Evolutionary conservation across 2,888 invertebrate genomes (phyloP).

Genomic region (Teleiodes luculella): DNA sequence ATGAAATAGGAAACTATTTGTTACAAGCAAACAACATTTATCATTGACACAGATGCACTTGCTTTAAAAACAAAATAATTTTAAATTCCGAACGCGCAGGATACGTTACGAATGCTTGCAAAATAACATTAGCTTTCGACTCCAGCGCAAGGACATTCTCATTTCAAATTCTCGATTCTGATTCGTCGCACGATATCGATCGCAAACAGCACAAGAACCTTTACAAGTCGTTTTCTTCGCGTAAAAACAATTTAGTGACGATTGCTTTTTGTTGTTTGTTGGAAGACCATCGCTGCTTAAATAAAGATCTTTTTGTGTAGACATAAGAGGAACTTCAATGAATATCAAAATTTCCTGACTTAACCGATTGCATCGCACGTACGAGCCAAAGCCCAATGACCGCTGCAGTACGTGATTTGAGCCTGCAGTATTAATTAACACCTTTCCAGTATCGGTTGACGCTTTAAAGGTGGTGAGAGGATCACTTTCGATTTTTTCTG

Average conservation of each 20-base stretch:
- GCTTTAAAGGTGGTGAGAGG: slow-evolving; percentile 24
- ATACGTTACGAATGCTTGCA: slow-evolving; percentile 5
- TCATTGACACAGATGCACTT: slow-evolving; percentile 1
- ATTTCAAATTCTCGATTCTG: slow-evolving; percentile 37
- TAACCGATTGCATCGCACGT: neutral
- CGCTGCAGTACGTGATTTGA: slow-evolving; percentile 23
- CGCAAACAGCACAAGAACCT: slow-evolving; percentile 30
- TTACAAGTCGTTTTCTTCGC: neutral
- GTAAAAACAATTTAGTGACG: neutral
- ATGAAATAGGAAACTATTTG: neutral
- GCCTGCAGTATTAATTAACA: slow-evolving; percentile 48
- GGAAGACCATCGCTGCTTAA: neutral
- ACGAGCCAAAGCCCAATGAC: neutral
- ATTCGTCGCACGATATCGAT: slow-evolving; percentile 40
- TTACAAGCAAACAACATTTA: neutral
- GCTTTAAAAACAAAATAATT: neutral
- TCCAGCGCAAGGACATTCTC: slow-evolving; percentile 57
- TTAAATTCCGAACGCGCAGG: neutral
- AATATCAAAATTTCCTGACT: neutral
- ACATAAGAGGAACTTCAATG: neutral
- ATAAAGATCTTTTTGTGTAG: too few relatives aligned
- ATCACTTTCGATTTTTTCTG: slow-evolving; percentile 46
- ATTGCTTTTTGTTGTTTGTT: neutral
- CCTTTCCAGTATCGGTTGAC: slow-evolving; percentile 42
- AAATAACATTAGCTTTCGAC: slow-evolving; percentile 42